Conservation (phyloP, 2,888 invertebrate genomes). For the Unio delphinus region DNA sequence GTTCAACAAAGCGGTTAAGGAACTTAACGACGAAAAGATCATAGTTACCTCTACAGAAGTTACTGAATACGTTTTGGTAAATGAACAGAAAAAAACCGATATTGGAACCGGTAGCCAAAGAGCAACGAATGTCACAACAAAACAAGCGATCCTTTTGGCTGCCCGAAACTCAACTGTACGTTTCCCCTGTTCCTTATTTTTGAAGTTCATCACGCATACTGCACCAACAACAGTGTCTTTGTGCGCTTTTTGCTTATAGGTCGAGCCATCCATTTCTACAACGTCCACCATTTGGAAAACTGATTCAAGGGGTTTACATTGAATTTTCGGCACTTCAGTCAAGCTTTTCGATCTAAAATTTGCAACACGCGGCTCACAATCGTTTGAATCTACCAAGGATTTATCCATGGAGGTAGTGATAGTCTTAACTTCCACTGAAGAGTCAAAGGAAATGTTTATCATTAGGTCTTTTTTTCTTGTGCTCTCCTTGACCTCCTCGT, state of each 20-base stretch:
- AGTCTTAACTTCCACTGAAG: no score
- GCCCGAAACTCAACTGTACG: constrained; percentile 55
- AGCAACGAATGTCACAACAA: constrained; percentile 32
- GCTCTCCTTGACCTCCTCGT: no score
- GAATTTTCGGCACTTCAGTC: no score
- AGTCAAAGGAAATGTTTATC: no score
- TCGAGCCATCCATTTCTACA: constrained; percentile 51
- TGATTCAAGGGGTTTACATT: no score
- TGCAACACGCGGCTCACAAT: no score
- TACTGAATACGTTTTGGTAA: constrained; percentile 11
- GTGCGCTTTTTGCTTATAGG: constrained; percentile 23
- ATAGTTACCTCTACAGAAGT: constrained; percentile 19
- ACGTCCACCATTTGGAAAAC: constrained; percentile 25
- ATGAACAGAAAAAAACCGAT: constrained; percentile 16
- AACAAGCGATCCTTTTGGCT: constrained; percentile 50
- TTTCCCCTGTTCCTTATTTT: constrained; percentile 51
- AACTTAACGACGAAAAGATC: constrained; percentile 21
- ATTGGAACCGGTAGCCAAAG: constrained; percentile 39
- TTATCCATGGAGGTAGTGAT: no score
- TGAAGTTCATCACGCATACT: constrained; percentile 56
- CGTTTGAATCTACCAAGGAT: no score
- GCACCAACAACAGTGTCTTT: constrained; percentile 45
- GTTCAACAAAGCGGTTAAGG: constrained; percentile 32
- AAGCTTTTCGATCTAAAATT: no score
- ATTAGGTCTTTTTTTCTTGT: no score